Evolutionary conservation across 2,888 invertebrate species (phyloP).

Genomic region (Limnephilus marmoratus): DNA sequence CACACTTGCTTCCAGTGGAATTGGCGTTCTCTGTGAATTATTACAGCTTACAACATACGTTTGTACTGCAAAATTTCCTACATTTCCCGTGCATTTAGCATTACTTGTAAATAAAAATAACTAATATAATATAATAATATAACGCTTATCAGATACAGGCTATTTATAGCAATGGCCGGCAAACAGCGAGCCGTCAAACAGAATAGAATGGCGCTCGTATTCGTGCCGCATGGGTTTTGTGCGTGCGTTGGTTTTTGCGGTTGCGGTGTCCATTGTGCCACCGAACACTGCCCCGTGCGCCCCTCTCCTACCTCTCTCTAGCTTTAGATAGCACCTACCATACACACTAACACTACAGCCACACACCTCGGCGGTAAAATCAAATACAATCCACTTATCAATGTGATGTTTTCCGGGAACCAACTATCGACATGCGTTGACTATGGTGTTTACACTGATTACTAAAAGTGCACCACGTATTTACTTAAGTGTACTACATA

Average conservation of each 20-base stretch:
- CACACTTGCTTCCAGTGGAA: no score
- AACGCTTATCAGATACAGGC: background rate
- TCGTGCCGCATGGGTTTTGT: background rate
- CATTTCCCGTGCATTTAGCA: background rate
- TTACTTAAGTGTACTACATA: background rate
- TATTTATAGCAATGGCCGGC: background rate
- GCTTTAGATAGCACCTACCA: background rate
- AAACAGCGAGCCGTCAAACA: background rate
- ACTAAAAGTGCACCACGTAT: background rate
- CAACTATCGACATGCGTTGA: background rate
- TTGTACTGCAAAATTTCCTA: no score
- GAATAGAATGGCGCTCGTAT: background rate
- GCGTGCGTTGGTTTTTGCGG: constrained; percentile 4
- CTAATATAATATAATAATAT: background rate
- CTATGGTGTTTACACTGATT: background rate
- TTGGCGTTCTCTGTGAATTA: no score
- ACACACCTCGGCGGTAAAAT: background rate
- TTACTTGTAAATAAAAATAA: background rate
- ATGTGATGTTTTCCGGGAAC: background rate
- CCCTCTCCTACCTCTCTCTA: background rate
- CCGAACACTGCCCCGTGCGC: background rate
- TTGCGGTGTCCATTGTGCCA: constrained; percentile 15
- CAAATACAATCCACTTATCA: background rate
- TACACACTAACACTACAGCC: background rate
- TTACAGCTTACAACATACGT: no score